These are phyloP conservation scores for Cheilinus undulatus DNA, from an alignment of 2,113 vertebrate genomes.

Conservation along the genomic window DNA sequence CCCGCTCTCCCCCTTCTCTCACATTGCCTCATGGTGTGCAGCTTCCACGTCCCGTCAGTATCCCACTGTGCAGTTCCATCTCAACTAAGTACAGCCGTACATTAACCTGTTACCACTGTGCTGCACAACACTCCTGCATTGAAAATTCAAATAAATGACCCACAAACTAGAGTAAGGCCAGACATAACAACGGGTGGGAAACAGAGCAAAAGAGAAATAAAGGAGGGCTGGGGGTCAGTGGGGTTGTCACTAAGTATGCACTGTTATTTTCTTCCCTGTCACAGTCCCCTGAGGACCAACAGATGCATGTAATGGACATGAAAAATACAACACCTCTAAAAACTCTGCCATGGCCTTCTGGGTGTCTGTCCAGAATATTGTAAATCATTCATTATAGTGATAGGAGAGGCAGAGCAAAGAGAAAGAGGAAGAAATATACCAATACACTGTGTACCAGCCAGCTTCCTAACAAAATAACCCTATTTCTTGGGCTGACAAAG, in stretches of 20 bases:
- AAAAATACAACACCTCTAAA: slow-evolving; percentile 76
- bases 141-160: slow-evolving; percentile 43
- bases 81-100: slow-evolving; percentile 31
- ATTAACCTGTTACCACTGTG: slow-evolving; percentile 52
- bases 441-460: slow-evolving; percentile 23
- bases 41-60: slow-evolving; percentile 5
- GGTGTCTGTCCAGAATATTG: slow-evolving; percentile 64
- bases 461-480: slow-evolving; percentile 19
- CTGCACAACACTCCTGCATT: slow-evolving; percentile 2
- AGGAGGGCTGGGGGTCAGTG: background rate
- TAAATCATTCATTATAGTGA: slow-evolving; percentile 74
- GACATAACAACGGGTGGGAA: slow-evolving; percentile 23
- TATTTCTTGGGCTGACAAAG: slow-evolving; percentile 25
- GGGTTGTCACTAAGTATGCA: slow-evolving; percentile 16
- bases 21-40: slow-evolving; percentile 9
- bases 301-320: slow-evolving; percentile 75
- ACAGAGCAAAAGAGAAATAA: slow-evolving; percentile 1
- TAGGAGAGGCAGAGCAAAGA: slow-evolving; percentile 35
- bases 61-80: slow-evolving; percentile 22
- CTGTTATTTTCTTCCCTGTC: slow-evolving; percentile 44
- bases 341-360: slow-evolving; percentile 60
- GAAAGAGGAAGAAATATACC: slow-evolving; percentile 5
- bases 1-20: slow-evolving; percentile 5
- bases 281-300: slow-evolving; percentile 36
- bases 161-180: slow-evolving; percentile 36